Evolutionary conservation across 2,797 vertebrate genomes (phyloP), one percentile per base, ranked within the genome.

Genomic region (Philypnodon macrostomus): DNA sequence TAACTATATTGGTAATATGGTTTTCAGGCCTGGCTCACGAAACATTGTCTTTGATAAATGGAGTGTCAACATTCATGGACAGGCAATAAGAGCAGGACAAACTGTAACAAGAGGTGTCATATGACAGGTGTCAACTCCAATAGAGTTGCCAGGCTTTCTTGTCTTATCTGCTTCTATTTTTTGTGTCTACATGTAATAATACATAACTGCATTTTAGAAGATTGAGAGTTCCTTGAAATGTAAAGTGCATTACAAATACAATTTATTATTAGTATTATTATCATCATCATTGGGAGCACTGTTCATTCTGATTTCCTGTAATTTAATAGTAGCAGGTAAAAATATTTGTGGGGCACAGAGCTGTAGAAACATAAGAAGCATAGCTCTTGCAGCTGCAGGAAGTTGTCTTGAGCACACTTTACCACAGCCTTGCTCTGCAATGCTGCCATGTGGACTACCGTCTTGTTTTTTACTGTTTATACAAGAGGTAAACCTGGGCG

Each of bases 221-320:
- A n/a, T n/a, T n/a, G n/a, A n/a, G n/a, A n/a, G n/a, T n/a, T n/a
- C n/a, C n/a, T n/a, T n/a, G n/a, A n/a, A n/a, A n/a, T n/a, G n/a
- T n/a, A n/a, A n/a, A n/a, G n/a, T n/a, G n/a, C n/a, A n/a, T n/a
- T n/a, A n/a, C n/a, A n/a, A n/a, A n/a, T n/a, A n/a, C n/a, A n/a
- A n/a, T n/a, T n/a, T n/a, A n/a, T n/a, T n/a, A n/a, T n/a, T n/a
- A n/a, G n/a, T n/a, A n/a, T n/a, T n/a, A n/a, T n/a, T n/a, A n/a
- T n/a, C n/a, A n/a, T n/a, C n/a, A n/a, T n/a, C n/a, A 81, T 82
- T 84, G 7, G 13, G 80, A 88, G 89, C 88, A 88, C 86, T 83
- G 71, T 91, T 94, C 87, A 87, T 88, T 89, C 87, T 89, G 80
- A 94, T 94, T 97, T 96, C 91, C 93, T 95, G 94, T 96, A 97